Base-by-base conservation (phyloP, 2,888 invertebrate genomes). In the Pristionchus mayeri region DNA sequence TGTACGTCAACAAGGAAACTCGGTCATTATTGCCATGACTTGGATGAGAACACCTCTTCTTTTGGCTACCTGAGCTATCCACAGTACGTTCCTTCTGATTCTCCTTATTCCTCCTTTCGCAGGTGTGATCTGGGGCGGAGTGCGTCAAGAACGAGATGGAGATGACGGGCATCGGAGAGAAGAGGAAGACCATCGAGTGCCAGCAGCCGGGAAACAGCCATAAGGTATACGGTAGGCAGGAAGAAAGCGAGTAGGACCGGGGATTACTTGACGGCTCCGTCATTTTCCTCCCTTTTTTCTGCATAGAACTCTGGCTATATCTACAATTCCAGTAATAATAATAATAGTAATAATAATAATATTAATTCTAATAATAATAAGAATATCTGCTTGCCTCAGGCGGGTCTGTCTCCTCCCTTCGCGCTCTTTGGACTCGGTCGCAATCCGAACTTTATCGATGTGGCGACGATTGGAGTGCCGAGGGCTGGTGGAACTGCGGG, bases 351-450 rank as follows among this genome's bases (percentile, higher is more conserved):
- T n/a, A n/a, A n/a, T n/a, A n/a, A n/a, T n/a, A n/a, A n/a, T n/a
- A n/a, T n/a, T n/a, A n/a, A n/a, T n/a, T n/a, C n/a, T n/a, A n/a
- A n/a, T n/a, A n/a, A n/a, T n/a, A n/a, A n/a, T n/a, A n/a, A n/a
- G n/a, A n/a, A n/a, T n/a, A n/a, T n/a, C n/a, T n/a, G n/a, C 21
- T 4, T 21, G 54, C 3, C 21, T 50, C 60, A 81, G 81, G 81
- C 81, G 13, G 81, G 81, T 27, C 57, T 81, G 3, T 24, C 60
- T 60, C 94, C 98, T 85, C 98, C 99, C 0, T 99, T 97, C 93
- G 96, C 96, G 0, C 96, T 97, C 88, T 98, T 99, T 94, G 99
- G 99, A 2, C 94, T 99, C n/a, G 99, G 98, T 3, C 95, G 97
- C 86, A 97, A 97, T 54, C 98, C 98, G 1, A 99, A 99, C 94